These are phyloP conservation scores for Aphyosemion australe DNA, from an alignment of 2,113 vertebrate genomes.

Conservation along the genomic window DNA sequence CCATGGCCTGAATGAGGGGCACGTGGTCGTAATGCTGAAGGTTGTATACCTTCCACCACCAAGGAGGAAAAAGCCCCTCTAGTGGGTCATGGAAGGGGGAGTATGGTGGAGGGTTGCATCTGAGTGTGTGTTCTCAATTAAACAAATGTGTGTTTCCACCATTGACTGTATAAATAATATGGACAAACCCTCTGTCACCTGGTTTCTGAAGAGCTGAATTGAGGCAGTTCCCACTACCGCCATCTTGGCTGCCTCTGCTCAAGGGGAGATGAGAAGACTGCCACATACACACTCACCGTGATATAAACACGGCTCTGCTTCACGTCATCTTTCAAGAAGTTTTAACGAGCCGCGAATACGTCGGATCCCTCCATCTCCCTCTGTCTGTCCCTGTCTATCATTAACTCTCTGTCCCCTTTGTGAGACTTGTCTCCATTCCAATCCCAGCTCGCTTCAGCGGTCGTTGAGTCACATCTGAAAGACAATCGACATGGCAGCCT, in stretches of 20 bases:
- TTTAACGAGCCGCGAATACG: conserved; percentile 65
- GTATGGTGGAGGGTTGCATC: no score
- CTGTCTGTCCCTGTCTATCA: conserved; percentile 31
- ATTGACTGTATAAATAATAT: no score
- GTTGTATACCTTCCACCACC: no score
- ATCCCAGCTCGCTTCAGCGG: conserved; percentile 61
- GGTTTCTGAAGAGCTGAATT: no score
- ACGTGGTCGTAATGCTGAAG: no score
- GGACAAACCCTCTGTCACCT: conserved; percentile 30
- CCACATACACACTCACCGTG: conserved; percentile 27
- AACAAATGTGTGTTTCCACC: no score
- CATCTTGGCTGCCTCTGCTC: no score
- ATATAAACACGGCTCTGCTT: conserved; percentile 22
- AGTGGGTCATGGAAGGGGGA: no score
- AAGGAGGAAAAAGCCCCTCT: no score
- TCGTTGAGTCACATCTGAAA: conserved; percentile 71
- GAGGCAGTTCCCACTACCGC: no score
- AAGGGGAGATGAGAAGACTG: conserved; percentile 31
- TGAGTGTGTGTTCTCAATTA: no score
- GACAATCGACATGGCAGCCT: conserved; percentile 70
- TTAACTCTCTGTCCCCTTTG: conserved; percentile 48
- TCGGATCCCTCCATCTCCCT: conserved; percentile 3
- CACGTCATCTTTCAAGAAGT: conserved; percentile 49
- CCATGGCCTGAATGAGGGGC: no score
- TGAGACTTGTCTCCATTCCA: conserved; percentile 72